Evolutionary conservation across 2,888 invertebrate genomes (phyloP), one percentile per base, ranked within the genome.

Genomic region (Rotaria socialis): DNA sequence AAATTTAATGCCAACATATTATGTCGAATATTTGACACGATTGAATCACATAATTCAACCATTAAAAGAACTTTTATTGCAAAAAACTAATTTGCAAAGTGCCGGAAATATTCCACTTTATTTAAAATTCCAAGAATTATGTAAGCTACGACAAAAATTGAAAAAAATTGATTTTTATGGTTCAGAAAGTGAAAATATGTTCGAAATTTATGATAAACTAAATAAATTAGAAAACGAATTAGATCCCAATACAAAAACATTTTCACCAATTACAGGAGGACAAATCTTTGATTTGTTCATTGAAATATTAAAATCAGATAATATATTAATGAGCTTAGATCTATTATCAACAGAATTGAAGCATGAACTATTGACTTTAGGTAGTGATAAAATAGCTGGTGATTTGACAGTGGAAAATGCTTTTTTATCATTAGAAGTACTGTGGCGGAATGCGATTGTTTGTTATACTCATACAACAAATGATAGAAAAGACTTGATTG

Each of bases 81-180:
- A 0, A 24, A 19, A 41, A n/a, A 80, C n/a, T 60, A n/a, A n/a
- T n/a, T n/a, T n/a, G n/a, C n/a, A n/a, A n/a, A n/a, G n/a, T n/a
- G n/a, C n/a, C n/a, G n/a, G n/a, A n/a, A n/a, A 80, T 7, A 24
- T 80, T 80, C 80, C 80, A 22, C 7, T 80, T 0, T 80, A 80
- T n/a, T 24, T 43, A 10, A 80, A 80, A 19, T 80, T 80, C 14
- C 1, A 7, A 24, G 4, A 80, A 80, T n/a, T 80, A n/a, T 80
- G 80, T n/a, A 47, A 80, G 47, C 5, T 80, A 47, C 80, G 80
- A 3, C 80, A 80, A 80, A 14, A n/a, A 7, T 11, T 80, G 1
- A 80, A 24, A 14, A 43, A 47, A 80, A 43, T 80, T 47, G 47
- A 80, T 43, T 80, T 80, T 8, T 80, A 80, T 14, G 80, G 80